Base-by-base conservation (phyloP, 1,140 invertebrate species). In the Nebria ingens region DNA sequence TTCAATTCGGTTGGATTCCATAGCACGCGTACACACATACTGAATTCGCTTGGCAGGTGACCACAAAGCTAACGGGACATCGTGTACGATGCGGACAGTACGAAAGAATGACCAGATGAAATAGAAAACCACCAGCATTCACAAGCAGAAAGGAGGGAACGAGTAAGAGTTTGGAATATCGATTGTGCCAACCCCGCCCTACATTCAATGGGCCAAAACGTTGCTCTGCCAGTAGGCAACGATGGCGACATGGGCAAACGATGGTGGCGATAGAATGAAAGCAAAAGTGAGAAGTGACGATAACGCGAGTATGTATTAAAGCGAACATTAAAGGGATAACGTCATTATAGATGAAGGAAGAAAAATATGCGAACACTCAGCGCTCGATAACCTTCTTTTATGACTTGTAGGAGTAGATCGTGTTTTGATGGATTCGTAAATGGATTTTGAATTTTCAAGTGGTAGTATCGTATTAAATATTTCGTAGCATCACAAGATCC, bases 261-360 rank as follows among this genome's bases (percentile, higher is more conserved):
- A 19, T 6, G 42, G 13, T 4, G 42, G 9, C 19, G 6, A 15
- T 22, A 4, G 50, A 11, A 11, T 51, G 50, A 51, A 51, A 51
- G 50, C 50, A 51, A 51, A 51, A 51, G 50, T 51, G 50, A 51
- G 50, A 51, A 51, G 50, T 51, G 50, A 51, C 50, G 50, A 51
- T 51, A 51, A 51, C 50, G 19, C 25, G 40, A 17, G 40, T 11
- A 51, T 51, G 21, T 51, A 51, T 51, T 51, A 51, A 22, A 51
- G 50, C 17, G 50, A 51, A 22, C 50, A 51, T 51, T 51, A 51
- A 51, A 51, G 50, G 11, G 50, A 51, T 22, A 22, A 51, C 15
- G 17, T 21, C 50, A 51, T 51, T 51, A 51, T 4, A 51, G 50
- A 19, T 51, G 19, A 20, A 17, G 50, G 50, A 17, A 17, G 17